Percentiles rank a stretch among this genome's conserved stretches.
Conservation (phyloP, 2,797 vertebrate genomes). For the Microtus obscurus region DNA sequence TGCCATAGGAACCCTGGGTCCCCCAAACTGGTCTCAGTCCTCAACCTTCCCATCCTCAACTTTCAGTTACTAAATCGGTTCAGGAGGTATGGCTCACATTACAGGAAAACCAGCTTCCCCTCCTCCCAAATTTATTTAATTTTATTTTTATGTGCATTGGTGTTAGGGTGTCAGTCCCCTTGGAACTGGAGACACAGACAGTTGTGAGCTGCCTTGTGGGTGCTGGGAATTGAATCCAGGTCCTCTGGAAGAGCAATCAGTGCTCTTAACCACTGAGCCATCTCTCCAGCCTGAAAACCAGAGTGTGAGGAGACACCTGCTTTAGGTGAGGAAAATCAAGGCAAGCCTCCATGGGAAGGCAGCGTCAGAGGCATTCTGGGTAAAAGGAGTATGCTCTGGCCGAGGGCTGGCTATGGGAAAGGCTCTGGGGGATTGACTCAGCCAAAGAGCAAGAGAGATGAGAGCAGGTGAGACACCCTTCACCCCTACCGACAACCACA, state of each 20-base stretch:
- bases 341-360: neutral
- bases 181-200: too few relatives aligned
- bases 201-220: too few relatives aligned
- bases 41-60: neutral
- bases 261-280: too few relatives aligned
- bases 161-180: too few relatives aligned
- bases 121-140: too few relatives aligned
- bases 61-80: accelerated
- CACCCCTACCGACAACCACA: neutral
- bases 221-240: too few relatives aligned
- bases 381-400: neutral
- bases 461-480: neutral
- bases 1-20: accelerated
- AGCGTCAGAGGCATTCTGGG: neutral
- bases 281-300: too few relatives aligned
- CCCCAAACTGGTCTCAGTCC: neutral
- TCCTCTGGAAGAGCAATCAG: too few relatives aligned
- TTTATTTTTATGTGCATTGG: too few relatives aligned
- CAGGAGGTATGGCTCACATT: accelerated
- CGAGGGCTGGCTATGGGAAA: neutral
- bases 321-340: neutral
- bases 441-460: neutral
- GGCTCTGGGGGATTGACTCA: neutral
- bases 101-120: neutral
- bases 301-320: neutral